phyloP scores from a whole-genome alignment of 2,113 vertebrate species.

The Verasper variegatus region DNA sequence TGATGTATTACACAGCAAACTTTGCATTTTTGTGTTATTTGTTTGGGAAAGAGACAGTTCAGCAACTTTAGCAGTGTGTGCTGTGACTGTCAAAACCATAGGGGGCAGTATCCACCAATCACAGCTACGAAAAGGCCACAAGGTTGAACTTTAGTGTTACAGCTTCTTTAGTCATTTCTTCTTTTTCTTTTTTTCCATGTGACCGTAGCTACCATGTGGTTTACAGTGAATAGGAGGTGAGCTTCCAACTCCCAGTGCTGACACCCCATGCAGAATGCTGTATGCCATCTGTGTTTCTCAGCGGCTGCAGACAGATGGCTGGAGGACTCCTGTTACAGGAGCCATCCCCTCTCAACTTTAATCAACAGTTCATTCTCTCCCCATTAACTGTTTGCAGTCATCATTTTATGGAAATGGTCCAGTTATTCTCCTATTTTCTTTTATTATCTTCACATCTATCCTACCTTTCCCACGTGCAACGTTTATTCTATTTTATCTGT shows the following conservation, averaged over 20 bases:
- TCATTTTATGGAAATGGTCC: neutral
- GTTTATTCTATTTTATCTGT: too few relatives aligned
- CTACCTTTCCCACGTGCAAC: too few relatives aligned
- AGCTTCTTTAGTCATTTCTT: neutral
- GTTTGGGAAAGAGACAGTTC: slow-evolving; percentile 2
- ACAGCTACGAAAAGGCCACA: slow-evolving; percentile 9
- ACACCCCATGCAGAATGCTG: slow-evolving; percentile 65
- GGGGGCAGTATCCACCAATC: slow-evolving; percentile 68
- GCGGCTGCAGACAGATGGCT: slow-evolving; percentile 70
- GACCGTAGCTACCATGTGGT: slow-evolving; percentile 46
- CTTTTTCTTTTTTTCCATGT: slow-evolving; percentile 15
- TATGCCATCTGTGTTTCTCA: slow-evolving; percentile 69
- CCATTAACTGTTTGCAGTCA: neutral
- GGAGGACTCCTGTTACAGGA: slow-evolving; percentile 68
- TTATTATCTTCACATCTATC: too few relatives aligned
- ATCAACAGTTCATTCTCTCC: slow-evolving; percentile 47
- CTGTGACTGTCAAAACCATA: slow-evolving; percentile 43
- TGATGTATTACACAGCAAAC: neutral
- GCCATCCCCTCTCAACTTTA: slow-evolving; percentile 56
- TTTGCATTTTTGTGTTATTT: neutral
- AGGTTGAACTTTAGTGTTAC: neutral
- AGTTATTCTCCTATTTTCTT: neutral
- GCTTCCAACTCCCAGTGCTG: slow-evolving; percentile 48
- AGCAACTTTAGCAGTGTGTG: slow-evolving; percentile 32
- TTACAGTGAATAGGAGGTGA: slow-evolving; percentile 55